phyloP scores from a whole-genome alignment of 2,113 vertebrate species.

The Petrocephalus microphthalmus region DNA sequence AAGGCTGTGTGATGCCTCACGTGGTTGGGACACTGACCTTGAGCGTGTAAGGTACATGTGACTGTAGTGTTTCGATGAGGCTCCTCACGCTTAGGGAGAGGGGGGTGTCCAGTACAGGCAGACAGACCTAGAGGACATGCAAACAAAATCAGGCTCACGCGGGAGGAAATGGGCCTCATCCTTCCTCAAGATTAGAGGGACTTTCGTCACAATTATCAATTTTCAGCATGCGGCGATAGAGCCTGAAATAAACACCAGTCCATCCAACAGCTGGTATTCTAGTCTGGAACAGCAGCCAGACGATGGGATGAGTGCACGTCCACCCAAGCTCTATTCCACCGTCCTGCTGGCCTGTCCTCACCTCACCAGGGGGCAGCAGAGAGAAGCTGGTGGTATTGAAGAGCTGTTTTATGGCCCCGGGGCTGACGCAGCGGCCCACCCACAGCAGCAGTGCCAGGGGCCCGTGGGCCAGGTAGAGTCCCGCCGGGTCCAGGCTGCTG shows the following conservation, averaged over 20 bases:
- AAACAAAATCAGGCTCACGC: not conserved
- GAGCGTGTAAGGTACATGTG: conserved; percentile 35
- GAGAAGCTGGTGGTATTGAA: conserved; percentile 58
- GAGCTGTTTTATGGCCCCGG: conserved; percentile 46
- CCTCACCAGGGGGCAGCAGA: conserved; percentile 60
- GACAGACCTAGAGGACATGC: conserved; percentile 47
- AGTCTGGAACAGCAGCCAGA: not conserved
- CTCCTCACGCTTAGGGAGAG: conserved; percentile 47
- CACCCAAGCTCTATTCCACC: not conserved
- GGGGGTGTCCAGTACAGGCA: conserved; percentile 53
- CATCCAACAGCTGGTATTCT: not conserved
- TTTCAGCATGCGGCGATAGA: not conserved
- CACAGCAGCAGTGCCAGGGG: conserved; percentile 61
- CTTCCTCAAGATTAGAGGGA: not conserved
- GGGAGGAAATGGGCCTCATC: not conserved
- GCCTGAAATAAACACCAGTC: not conserved
- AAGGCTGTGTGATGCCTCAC: not conserved
- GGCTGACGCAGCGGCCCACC: conserved; percentile 54
- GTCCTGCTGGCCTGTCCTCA: conserved; percentile 25
- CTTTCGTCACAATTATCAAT: not conserved
- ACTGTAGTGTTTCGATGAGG: conserved; percentile 45
- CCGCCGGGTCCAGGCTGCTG: conserved; percentile 47
- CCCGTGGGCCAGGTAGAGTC: conserved; percentile 53
- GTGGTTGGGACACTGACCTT: conserved; percentile 44
- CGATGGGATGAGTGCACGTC: not conserved